A percentile compares a stretch with the other conserved stretches of the same genome.
phyloP scores from a whole-genome alignment of 2,797 vertebrate species.

The Mareca penelope region DNA sequence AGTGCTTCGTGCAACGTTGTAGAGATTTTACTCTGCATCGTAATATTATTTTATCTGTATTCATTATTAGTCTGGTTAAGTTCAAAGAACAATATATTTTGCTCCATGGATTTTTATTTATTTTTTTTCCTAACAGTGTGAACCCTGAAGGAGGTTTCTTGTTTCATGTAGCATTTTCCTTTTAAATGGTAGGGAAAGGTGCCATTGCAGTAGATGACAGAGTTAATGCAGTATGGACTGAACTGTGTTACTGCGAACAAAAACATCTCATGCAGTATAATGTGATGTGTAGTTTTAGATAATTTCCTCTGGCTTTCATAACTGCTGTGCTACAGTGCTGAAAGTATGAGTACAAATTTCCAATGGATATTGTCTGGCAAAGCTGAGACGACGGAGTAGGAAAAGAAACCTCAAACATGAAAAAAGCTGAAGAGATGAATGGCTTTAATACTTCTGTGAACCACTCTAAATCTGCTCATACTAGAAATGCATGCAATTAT shows the following conservation, averaged over 20 bases:
- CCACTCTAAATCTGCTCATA: not conserved
- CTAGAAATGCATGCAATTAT: constrained; percentile 3
- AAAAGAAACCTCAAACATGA: not conserved
- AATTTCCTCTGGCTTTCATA: not conserved
- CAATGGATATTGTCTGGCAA: not conserved
- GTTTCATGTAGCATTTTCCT: not conserved
- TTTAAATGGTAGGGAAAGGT: not conserved
- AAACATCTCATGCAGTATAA: not conserved
- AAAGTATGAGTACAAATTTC: not conserved
- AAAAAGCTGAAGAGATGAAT: not conserved
- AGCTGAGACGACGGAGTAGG: not conserved
- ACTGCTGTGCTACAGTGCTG: not conserved
- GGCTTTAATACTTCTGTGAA: constrained; percentile 19
- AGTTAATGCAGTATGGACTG: not conserved
- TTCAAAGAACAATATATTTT: not conserved
- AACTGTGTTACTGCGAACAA: not conserved
- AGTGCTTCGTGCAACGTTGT: not conserved
- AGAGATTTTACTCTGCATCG: not conserved
- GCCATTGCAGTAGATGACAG: not conserved
- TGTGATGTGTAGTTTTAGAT: not conserved
- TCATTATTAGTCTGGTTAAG: not conserved
- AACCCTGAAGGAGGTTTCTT: not conserved
- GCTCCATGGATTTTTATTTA: no score
- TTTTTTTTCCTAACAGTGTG: not conserved
- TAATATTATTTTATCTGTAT: not conserved